Evolutionary conservation across 2,113 vertebrate genomes (phyloP).

Genomic region (Otis tarda): DNA sequence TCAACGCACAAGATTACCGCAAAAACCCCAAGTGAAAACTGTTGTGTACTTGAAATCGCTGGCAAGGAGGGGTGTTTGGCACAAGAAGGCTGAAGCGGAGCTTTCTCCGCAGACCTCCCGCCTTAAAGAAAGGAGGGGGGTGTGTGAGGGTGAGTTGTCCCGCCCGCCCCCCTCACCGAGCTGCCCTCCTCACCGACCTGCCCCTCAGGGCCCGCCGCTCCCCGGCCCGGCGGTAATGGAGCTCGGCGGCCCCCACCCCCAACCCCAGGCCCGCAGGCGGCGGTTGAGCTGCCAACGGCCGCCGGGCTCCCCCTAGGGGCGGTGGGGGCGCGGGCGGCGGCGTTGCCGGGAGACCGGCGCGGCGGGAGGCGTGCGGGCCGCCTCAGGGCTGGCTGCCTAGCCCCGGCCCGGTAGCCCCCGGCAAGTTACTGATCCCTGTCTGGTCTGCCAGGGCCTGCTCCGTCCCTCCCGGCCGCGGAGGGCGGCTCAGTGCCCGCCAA

Average conservation of each 20-base stretch:
- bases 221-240: background rate
- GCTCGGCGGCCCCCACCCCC: background rate
- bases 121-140: no score
- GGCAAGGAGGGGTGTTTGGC: background rate
- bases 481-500: accelerated
- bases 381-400: background rate
- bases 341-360: constrained; percentile 87
- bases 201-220: background rate
- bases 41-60: background rate
- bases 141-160: background rate
- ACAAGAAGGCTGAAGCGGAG: no score
- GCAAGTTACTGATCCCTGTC: no score
- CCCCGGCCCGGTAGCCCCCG: background rate
- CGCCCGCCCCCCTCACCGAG: background rate
- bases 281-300: constrained; percentile 76
- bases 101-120: background rate
- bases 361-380: background rate
- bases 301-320: constrained; percentile 92
- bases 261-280: background rate
- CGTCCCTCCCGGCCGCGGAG: background rate
- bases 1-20: background rate
- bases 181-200: background rate
- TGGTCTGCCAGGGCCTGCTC: no score
- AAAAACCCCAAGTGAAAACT: background rate
- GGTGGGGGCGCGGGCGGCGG: constrained; percentile 74